These are phyloP conservation scores for Drosophila pegasa DNA, from an alignment of 2,888 invertebrate species.

Conservation along the genomic window DNA sequence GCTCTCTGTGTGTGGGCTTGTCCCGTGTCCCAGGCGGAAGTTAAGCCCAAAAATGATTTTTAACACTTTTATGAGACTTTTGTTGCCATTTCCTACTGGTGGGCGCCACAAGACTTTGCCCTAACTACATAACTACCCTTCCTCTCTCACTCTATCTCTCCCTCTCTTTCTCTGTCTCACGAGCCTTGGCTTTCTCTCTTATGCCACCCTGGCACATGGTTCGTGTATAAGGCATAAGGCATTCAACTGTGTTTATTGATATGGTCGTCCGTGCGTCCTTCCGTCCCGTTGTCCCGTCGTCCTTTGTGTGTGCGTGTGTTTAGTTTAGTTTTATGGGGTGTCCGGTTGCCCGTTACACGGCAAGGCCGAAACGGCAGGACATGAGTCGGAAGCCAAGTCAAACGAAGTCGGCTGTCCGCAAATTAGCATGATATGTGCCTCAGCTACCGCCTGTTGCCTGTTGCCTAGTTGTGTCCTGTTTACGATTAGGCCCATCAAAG, in stretches of 20 bases:
- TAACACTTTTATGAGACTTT: slow-evolving; percentile 73
- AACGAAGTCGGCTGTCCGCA: slow-evolving; percentile 78
- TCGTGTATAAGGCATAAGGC: slow-evolving; percentile 46
- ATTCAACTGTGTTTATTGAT: slow-evolving; percentile 54
- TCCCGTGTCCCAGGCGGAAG: slow-evolving; percentile 59
- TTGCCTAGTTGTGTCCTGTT: slow-evolving; percentile 44
- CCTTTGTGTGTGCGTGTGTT: slow-evolving; percentile 25
- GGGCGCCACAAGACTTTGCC: slow-evolving; percentile 31
- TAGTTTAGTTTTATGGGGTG: slow-evolving; percentile 76
- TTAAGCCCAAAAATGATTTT: slow-evolving; percentile 76
- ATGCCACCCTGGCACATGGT: slow-evolving; percentile 43
- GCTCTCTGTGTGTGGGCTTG: neutral
- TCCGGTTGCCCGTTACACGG: slow-evolving; percentile 71
- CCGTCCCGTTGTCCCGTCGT: neutral
- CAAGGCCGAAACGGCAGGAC: slow-evolving; percentile 14
- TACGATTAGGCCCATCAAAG: slow-evolving; percentile 80
- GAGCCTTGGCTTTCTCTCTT: neutral
- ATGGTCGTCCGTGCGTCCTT: slow-evolving; percentile 33
- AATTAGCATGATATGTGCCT: slow-evolving; percentile 73
- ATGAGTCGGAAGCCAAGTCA: slow-evolving; percentile 72
- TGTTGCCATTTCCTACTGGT: slow-evolving; percentile 44
- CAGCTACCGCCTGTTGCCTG: slow-evolving; percentile 8
- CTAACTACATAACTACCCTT: slow-evolving; percentile 11
- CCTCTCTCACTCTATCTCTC: neutral
- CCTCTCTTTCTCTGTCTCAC: neutral